Evolutionary conservation across 2,888 invertebrate genomes (phyloP), one percentile per base, ranked within the genome.

Genomic region (Phengaris arion): DNA sequence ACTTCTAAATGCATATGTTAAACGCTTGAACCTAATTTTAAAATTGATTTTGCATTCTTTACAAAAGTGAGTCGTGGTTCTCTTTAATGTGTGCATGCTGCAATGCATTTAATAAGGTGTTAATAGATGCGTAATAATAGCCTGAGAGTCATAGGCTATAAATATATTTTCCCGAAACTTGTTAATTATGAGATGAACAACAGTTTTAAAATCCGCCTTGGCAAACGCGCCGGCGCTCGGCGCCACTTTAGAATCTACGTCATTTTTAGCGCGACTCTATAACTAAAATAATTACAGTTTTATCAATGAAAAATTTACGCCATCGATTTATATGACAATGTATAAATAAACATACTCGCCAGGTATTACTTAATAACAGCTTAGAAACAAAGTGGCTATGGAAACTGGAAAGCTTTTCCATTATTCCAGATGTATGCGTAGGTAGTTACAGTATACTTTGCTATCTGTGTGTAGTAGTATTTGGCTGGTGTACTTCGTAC

Each of bases 161-260:
- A 22, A 59, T 22, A 59, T 15, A 22, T 59, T 59, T 59, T 22
- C 59, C 48, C 48, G 48, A 48, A 48, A 59, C 5, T 15, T 59
- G 59, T 22, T 22, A 5, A 59, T 9, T 70, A 12, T 52, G 48
- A 48, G 8, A 48, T 70, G 52, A 72, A 8, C 0, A 72, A 72
- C 51, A 35, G 22, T 2, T 22, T 22, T 13, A 8, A 35, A 13
- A 72, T 51, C 22, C 52, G 15, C 12, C 15, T 72, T 72, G 72
- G 75, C 57, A 69, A 13, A 46, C 22, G 68, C 75, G 70, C 70
- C 75, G 69, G 75, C 70, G 75, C 2, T 2, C 35, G 35, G 0
- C 35, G 2, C 51, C 70, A 48, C 15, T 15, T n/a, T 54, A 52
- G 8, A 5, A 6, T 48, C 8, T 69, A 69, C 70, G 69, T 15